These are phyloP conservation scores for Hybos culiciformis DNA, from an alignment of 2,888 invertebrate genomes.

Conservation along the genomic window DNA sequence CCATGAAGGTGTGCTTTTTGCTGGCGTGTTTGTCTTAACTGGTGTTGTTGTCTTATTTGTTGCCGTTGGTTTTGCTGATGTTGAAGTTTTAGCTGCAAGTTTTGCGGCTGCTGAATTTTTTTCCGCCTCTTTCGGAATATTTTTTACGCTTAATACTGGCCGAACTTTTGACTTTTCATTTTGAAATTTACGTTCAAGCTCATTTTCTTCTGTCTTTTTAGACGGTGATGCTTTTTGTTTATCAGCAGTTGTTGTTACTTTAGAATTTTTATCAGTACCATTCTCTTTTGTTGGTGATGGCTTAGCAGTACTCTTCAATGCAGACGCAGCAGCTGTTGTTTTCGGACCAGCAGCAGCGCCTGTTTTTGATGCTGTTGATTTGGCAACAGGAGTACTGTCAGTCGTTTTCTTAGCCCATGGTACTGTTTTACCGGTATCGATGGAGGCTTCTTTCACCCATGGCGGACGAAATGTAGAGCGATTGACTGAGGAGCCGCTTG, in stretches of 20 bases:
- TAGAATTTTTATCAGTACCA: slow-evolving; percentile 9
- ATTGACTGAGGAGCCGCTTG: slow-evolving; percentile 29
- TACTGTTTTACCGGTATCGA: slow-evolving; percentile 32
- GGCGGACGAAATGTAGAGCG: slow-evolving; percentile 54
- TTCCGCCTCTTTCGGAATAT: slow-evolving; percentile 21
- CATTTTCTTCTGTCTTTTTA: slow-evolving; percentile 6
- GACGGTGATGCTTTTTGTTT: slow-evolving; percentile 28
- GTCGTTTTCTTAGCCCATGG: slow-evolving; percentile 39
- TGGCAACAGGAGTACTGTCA: not conserved
- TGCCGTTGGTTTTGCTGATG: not conserved
- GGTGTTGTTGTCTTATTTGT: not conserved
- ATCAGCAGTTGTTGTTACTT: slow-evolving; percentile 22
- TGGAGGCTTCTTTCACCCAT: slow-evolving; percentile 49
- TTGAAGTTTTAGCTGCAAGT: slow-evolving; percentile 1
- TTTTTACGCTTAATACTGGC: slow-evolving; percentile 29
- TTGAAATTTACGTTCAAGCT: slow-evolving; percentile 33
- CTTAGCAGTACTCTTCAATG: slow-evolving; percentile 2
- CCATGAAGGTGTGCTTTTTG: not conserved
- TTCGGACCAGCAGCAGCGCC: not conserved
- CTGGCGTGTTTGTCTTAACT: slow-evolving; percentile 7
- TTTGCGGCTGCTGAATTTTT: slow-evolving; percentile 29
- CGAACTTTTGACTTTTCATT: slow-evolving; percentile 32
- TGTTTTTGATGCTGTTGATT: not conserved
- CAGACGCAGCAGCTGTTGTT: not conserved
- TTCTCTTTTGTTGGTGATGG: slow-evolving; percentile 12